phyloP scores from a whole-genome alignment of 1,140 invertebrate species.

The Drosophila pandora region DNA sequence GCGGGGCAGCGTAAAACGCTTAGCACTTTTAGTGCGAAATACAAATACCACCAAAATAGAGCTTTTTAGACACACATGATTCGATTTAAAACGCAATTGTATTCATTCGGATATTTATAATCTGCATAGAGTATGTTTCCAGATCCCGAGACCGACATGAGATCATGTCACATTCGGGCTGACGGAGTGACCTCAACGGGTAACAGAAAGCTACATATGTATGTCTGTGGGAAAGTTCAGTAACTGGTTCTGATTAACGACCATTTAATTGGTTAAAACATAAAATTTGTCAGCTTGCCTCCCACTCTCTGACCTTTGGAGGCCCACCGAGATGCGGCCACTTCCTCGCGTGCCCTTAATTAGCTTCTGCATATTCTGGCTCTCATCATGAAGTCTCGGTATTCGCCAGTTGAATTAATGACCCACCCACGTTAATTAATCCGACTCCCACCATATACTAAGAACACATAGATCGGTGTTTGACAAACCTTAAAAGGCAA shows the following conservation, averaged over 20 bases:
- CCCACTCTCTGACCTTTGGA: constrained; percentile 55
- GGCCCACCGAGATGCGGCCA: constrained; percentile 22
- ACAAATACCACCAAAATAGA: constrained; percentile 14
- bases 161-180: constrained; percentile 53
- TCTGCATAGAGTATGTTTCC: constrained; percentile 11
- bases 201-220: not conserved
- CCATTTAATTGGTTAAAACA: not conserved
- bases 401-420: constrained; percentile 52
- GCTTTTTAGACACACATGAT: constrained; percentile 60
- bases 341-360: constrained; percentile 64
- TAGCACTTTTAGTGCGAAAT: constrained; percentile 62
- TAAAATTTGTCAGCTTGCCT: constrained; percentile 3
- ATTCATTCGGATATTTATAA: constrained; percentile 29
- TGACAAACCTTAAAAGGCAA: constrained; percentile 39
- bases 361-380: constrained; percentile 46
- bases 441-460: constrained; percentile 49
- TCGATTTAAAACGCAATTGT: constrained; percentile 77
- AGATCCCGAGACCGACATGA: constrained; percentile 52
- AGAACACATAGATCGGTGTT: constrained; percentile 33
- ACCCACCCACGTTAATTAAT: constrained; percentile 65
- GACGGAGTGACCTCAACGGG: constrained; percentile 22
- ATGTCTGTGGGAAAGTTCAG: constrained; percentile 20
- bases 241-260: constrained; percentile 7
- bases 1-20: constrained; percentile 41
- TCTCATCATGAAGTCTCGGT: constrained; percentile 28